Base-by-base conservation (phyloP, 1,140 invertebrate genomes). In the Charaxes varanes region DNA sequence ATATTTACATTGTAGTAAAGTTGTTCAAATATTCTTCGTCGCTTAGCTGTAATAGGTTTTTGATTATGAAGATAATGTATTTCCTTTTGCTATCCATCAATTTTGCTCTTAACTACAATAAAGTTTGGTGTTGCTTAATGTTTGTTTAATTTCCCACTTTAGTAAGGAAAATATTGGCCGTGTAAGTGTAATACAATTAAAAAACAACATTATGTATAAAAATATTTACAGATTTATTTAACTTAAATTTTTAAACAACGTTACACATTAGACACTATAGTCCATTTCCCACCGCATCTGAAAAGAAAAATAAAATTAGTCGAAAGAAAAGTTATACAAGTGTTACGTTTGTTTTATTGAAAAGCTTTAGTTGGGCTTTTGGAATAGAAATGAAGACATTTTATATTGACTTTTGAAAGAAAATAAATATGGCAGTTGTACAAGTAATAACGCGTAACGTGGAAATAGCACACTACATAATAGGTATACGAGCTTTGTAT, bases 121-220 rank as follows among this genome's bases (percentile, higher is more conserved):
- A 80, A 66, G 60, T 69, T 73, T 76, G 64, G 65, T 80, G 69
- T 80, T 74, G 71, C 71, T 76, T 80, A 40, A 31, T 48, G 5
- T 32, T 34, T 42, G 53, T 55, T 62, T 41, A 33, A 55, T 49
- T 51, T 30, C n/a, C 6, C 14, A 8, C 6, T 16, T 8, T 6
- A 13, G 14, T 15, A 10, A 15, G 18, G 6, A 11, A 6, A 10
- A n/a, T 24, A 13, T 10, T 21, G 16, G 13, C n/a, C 3, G 19
- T 15, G 5, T 24, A 24, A 5, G 4, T 24, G 22, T 5, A 28
- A 6, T 15, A 28, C 10, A 15, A 7, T 28, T 28, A 26, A 6
- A 15, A 26, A 4, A 26, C 2, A 13, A 22, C 12, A 13, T 27
- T 4, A 12, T 27, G 14, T 6, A 6, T 27, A 27, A 1, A n/a